Conservation (phyloP, 1,140 invertebrate species). For the Eriosoma lanigerum region DNA sequence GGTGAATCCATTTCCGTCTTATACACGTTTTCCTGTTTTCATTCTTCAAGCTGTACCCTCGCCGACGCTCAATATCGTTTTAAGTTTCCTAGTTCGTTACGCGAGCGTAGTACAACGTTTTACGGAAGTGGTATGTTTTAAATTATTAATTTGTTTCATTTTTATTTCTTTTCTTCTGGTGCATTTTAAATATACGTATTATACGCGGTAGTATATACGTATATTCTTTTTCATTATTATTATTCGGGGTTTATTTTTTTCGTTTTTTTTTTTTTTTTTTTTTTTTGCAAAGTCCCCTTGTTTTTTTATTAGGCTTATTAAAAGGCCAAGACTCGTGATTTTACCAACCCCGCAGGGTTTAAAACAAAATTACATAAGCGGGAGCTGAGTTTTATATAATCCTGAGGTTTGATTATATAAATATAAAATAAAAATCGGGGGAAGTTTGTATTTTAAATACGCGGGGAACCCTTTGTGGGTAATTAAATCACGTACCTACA, state of each 20-base stretch:
- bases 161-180: not conserved
- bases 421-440: not conserved
- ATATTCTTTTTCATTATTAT: not conserved
- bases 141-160: not conserved
- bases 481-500: conserved; percentile 32
- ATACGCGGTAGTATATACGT: not conserved
- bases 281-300: conserved; percentile 7
- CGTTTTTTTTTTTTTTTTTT: not conserved
- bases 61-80: not conserved
- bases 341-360: conserved; percentile 18
- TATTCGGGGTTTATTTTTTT: too few species aligned
- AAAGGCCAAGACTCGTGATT: conserved; percentile 24
- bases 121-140: not conserved
- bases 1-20: conserved; percentile 9
- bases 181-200: not conserved
- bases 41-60: not conserved
- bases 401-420: conserved; percentile 25
- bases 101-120: not conserved
- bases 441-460: conserved; percentile 21
- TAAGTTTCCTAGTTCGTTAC: conserved; percentile 4
- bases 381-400: not conserved
- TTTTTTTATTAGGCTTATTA: conserved; percentile 40
- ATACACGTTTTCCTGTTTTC: conserved; percentile 2
- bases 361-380: conserved; percentile 1
- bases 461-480: not conserved